These are phyloP conservation scores for Styela plicata DNA, from an alignment of 23 tunicate genomes.

Conservation along the genomic window DNA sequence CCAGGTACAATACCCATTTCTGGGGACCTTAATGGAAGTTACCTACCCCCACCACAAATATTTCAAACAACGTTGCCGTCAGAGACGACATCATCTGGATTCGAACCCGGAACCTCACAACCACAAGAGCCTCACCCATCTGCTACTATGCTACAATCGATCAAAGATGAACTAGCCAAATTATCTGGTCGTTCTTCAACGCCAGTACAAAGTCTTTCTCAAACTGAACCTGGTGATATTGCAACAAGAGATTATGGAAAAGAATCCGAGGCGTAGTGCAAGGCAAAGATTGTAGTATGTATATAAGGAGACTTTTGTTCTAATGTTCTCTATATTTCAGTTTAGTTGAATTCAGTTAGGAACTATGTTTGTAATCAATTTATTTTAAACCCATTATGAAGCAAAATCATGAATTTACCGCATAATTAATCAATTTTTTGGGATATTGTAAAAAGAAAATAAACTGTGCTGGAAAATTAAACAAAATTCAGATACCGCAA, in stretches of 20 bases:
- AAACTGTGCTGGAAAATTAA: too few species aligned
- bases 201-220: neutral
- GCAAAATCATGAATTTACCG: too few species aligned
- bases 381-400: too few species aligned
- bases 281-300: too few species aligned
- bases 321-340: too few species aligned
- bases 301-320: too few species aligned
- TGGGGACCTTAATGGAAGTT: neutral
- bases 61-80: neutral
- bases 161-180: conserved; percentile 6
- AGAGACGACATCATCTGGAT: neutral
- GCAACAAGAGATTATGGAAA: neutral
- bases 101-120: neutral
- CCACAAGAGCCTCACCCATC: neutral
- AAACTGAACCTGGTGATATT: neutral
- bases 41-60: neutral
- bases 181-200: neutral
- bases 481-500: too few species aligned
- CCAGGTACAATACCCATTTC: neutral
- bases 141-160: neutral
- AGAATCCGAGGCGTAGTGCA: neutral
- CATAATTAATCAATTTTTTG: too few species aligned
- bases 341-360: too few species aligned
- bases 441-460: too few species aligned
- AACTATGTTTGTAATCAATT: too few species aligned